Conservation (phyloP, 2,888 invertebrate genomes). For the Ennomos fuscantarius region DNA sequence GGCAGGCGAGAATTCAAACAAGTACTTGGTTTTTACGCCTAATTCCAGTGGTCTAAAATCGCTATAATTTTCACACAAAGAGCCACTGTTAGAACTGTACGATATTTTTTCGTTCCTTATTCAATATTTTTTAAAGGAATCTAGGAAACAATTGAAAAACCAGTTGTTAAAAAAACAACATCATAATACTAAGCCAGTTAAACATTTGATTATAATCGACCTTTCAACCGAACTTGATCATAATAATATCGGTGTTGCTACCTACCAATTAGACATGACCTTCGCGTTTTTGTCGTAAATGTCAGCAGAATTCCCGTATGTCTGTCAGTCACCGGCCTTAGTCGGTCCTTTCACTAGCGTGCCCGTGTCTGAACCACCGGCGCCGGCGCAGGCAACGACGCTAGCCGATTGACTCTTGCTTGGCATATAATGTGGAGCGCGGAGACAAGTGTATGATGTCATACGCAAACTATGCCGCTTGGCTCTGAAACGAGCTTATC, state of each 20-base stretch:
- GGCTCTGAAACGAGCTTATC: no score
- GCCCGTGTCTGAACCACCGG: background rate
- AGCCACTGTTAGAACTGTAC: no score
- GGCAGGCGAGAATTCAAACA: no score
- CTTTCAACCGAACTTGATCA: background rate
- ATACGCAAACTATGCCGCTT: background rate
- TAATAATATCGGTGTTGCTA: background rate
- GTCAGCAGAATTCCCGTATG: conserved; percentile 12
- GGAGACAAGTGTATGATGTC: conserved; percentile 9
- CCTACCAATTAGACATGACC: conserved; percentile 7
- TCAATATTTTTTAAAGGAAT: no score
- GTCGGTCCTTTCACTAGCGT: conserved; percentile 19
- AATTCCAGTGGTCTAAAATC: no score
- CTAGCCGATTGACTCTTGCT: no score
- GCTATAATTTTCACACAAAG: no score
- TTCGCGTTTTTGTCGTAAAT: conserved; percentile 16
- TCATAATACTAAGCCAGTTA: no score
- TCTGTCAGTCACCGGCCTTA: conserved; percentile 12
- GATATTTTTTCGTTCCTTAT: no score
- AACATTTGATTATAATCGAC: conserved; percentile 3
- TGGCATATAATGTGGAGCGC: conserved; percentile 3
- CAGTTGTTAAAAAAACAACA: no score
- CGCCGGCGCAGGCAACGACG: background rate
- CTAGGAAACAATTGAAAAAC: no score
- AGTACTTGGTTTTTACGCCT: no score